phyloP scores from a whole-genome alignment of 2,888 invertebrate species.

The Dilophus febrilis region DNA sequence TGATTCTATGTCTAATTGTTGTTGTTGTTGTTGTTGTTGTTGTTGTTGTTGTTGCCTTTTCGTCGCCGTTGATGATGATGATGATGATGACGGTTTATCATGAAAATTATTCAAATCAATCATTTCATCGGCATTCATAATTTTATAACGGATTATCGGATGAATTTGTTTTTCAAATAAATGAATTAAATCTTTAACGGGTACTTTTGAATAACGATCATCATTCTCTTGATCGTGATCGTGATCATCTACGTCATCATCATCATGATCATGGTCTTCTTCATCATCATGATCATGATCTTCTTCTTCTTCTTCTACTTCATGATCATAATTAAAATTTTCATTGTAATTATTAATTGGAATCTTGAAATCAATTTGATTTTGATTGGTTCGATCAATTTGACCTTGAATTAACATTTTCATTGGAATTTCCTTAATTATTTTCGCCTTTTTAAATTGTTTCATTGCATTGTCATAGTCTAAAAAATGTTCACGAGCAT shows the following conservation, averaged over 20 bases:
- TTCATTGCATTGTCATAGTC: no score
- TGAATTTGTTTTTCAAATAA: conserved; percentile 45
- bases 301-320: neutral
- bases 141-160: conserved; percentile 36
- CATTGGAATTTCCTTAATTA: no score
- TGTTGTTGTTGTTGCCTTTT: neutral
- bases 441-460: no score
- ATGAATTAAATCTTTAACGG: conserved; percentile 33
- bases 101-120: neutral
- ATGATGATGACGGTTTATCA: no score
- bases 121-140: conserved; percentile 8
- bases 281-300: neutral
- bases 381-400: no score
- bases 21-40: conserved; percentile 3
- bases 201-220: conserved; percentile 23
- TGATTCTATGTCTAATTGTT: conserved; percentile 18
- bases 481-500: no score
- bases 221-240: conserved; percentile 7
- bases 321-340: neutral
- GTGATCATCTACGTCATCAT: neutral
- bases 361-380: neutral
- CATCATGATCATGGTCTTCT: neutral
- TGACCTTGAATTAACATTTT: no score
- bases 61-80: conserved; percentile 1
- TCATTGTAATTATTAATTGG: neutral